These are phyloP conservation scores for Therioaphis trifolii DNA, from an alignment of 2,888 invertebrate genomes.

Conservation along the genomic window DNA sequence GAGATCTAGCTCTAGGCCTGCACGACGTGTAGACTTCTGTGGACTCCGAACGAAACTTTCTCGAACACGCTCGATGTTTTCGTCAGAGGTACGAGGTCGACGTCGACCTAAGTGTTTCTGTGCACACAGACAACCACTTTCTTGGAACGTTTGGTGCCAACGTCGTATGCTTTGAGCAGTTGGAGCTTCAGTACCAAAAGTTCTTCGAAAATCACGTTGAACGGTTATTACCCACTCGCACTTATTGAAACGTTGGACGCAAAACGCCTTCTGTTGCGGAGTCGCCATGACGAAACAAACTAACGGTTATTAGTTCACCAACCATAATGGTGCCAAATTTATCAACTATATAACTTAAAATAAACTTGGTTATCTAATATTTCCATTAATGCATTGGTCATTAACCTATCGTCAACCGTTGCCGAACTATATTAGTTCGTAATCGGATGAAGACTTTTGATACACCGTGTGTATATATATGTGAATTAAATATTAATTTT, in stretches of 20 bases:
- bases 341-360: too few species aligned
- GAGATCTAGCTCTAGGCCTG: background rate
- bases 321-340: too few species aligned
- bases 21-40: conserved; percentile 8
- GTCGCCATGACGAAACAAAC: conserved; percentile 19
- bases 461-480: too few species aligned
- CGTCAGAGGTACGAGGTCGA: background rate
- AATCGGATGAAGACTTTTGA: conserved; percentile 17
- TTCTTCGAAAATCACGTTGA: too few species aligned
- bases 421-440: background rate
- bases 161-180: conserved; percentile 1
- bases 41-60: background rate
- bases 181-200: background rate
- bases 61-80: conserved; percentile 1
- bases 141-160: conserved; percentile 9
- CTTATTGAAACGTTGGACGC: conserved; percentile 17
- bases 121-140: background rate
- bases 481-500: too few species aligned
- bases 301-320: too few species aligned
- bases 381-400: background rate
- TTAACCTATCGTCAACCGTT: background rate
- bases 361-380: too few species aligned
- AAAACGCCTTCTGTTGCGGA: conserved; percentile 29
- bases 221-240: background rate
- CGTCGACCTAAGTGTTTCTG: background rate